These are phyloP conservation scores for Bostrychus sinensis DNA, from an alignment of 2,113 vertebrate genomes.

Conservation along the genomic window DNA sequence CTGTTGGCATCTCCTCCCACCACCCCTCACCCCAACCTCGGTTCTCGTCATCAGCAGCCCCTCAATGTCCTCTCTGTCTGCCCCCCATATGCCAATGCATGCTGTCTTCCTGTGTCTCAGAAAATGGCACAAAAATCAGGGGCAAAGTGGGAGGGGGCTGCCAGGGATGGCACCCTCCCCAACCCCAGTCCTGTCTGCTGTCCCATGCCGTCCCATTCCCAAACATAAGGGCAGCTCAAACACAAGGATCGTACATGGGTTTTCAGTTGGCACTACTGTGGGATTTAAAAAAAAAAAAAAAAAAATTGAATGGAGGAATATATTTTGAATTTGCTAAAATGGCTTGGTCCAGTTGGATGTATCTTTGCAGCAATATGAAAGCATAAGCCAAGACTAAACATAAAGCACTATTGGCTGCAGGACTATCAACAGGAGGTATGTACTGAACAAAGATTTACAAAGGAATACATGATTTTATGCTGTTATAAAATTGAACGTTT, in stretches of 20 bases:
- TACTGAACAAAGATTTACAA: too few relatives aligned
- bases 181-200: constrained; percentile 48
- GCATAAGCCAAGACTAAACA: not conserved
- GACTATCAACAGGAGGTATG: not conserved
- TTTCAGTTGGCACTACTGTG: constrained; percentile 21
- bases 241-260: constrained; percentile 22
- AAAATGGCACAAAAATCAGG: constrained; percentile 30
- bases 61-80: constrained; percentile 78
- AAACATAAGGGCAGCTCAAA: constrained; percentile 36
- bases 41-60: constrained; percentile 50
- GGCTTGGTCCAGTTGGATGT: constrained; percentile 13
- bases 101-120: constrained; percentile 65
- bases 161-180: constrained; percentile 62
- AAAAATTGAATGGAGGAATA: constrained; percentile 15
- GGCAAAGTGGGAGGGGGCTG: constrained; percentile 25
- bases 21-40: constrained; percentile 22
- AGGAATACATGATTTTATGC: too few relatives aligned
- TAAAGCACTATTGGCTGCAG: not conserved
- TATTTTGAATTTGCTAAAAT: constrained; percentile 6
- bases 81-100: constrained; percentile 30
- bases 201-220: constrained; percentile 74
- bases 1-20: constrained; percentile 67
- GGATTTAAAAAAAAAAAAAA: constrained; percentile 13
- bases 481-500: too few relatives aligned
- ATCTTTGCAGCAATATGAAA: not conserved